These are phyloP conservation scores for Drosophila prosaltans DNA, from an alignment of 1,140 invertebrate species.

Conservation along the genomic window DNA sequence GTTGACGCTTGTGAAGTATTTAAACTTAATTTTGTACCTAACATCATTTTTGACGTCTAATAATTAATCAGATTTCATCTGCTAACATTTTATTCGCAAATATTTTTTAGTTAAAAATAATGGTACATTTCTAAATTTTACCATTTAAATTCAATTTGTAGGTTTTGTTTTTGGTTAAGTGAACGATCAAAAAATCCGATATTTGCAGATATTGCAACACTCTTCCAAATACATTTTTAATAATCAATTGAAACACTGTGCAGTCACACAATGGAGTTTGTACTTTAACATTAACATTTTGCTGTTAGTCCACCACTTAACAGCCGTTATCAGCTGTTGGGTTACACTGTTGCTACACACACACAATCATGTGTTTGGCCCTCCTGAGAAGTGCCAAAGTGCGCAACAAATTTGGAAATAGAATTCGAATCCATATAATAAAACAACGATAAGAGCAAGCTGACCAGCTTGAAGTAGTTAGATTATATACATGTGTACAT, in stretches of 20 bases:
- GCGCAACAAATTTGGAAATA: slow-evolving; percentile 38
- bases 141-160: no score
- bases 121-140: no score
- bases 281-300: slow-evolving; percentile 46
- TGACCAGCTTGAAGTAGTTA: slow-evolving; percentile 27
- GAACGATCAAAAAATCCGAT: no score
- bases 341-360: slow-evolving; percentile 33
- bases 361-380: slow-evolving; percentile 10
- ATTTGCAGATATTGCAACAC: background rate
- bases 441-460: slow-evolving; percentile 34
- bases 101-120: no score
- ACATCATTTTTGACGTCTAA: no score
- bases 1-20: background rate
- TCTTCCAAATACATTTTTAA: no score
- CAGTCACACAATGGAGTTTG: slow-evolving; percentile 33
- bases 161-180: no score
- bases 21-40: background rate
- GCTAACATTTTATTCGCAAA: no score
- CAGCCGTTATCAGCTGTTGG: slow-evolving; percentile 46
- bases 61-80: no score
- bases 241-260: background rate
- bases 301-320: slow-evolving; percentile 29
- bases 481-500: slow-evolving; percentile 23
- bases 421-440: slow-evolving; percentile 24
- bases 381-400: slow-evolving; percentile 42